Evolutionary conservation across 35 echinoderm and acorn worm species (phyloP).

Genomic region (Nesometra sesokonis): DNA sequence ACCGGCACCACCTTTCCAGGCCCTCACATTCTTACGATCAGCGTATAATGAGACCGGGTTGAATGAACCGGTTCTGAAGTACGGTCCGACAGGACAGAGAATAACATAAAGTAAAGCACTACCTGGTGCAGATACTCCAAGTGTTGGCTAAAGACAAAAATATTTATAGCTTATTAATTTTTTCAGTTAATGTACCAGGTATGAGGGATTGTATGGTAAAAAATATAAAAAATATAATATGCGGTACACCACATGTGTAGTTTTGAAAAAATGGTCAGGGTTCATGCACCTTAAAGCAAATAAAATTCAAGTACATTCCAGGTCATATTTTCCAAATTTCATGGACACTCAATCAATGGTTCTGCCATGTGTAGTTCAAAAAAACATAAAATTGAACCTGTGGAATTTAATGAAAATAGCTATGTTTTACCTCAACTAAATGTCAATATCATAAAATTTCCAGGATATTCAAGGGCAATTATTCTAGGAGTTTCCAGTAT

Average conservation of each 20-base stretch:
- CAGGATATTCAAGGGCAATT: too few relatives aligned
- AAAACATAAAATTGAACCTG: too few relatives aligned
- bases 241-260: too few relatives aligned
- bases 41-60: constrained; percentile 80
- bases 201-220: neutral
- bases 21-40: constrained; percentile 58
- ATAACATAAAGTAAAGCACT: constrained; percentile 67
- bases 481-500: too few relatives aligned
- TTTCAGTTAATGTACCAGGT: neutral
- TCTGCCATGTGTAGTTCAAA: too few relatives aligned
- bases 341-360: too few relatives aligned
- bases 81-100: constrained; percentile 75
- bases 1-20: constrained; percentile 86
- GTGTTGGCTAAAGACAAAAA: constrained; percentile 50
- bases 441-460: too few relatives aligned
- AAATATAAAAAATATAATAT: neutral
- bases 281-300: too few relatives aligned
- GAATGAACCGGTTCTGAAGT: constrained; percentile 80
- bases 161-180: neutral
- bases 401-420: too few relatives aligned
- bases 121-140: constrained; percentile 50
- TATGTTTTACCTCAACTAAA: too few relatives aligned
- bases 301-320: too few relatives aligned
- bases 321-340: too few relatives aligned
- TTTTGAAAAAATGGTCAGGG: neutral